Evolutionary conservation across 1,140 invertebrate genomes (phyloP).

Genomic region (Ceratitis capitata): DNA sequence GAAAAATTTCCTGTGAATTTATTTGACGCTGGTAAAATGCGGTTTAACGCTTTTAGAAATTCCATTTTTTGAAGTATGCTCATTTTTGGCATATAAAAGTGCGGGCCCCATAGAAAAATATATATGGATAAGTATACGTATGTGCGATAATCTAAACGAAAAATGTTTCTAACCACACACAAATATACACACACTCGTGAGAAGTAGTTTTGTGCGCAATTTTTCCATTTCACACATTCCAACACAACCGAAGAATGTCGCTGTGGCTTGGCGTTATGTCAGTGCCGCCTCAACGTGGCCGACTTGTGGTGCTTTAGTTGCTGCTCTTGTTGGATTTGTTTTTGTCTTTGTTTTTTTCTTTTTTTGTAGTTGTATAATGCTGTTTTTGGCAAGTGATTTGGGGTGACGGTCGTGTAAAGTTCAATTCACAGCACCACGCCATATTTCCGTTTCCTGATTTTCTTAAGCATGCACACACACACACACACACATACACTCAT

Average conservation of each 20-base stretch:
- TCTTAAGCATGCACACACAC: slow-evolving; percentile 45
- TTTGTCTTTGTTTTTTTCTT: background rate
- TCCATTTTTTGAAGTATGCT: background rate
- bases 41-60: slow-evolving; percentile 32
- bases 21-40: background rate
- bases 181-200: background rate
- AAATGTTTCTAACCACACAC: slow-evolving; percentile 8
- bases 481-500: background rate
- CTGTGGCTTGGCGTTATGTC: background rate
- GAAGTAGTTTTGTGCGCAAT: background rate
- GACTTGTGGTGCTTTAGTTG: background rate
- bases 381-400: slow-evolving; percentile 37
- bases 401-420: slow-evolving; percentile 50
- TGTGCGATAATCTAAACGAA: background rate
- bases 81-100: background rate
- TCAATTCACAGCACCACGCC: slow-evolving; percentile 56
- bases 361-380: too few species aligned
- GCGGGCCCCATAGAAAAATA: background rate
- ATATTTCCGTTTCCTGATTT: slow-evolving; percentile 59
- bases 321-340: background rate
- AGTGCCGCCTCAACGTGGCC: slow-evolving; percentile 10
- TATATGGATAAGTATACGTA: too few species aligned
- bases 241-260: background rate
- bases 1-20: slow-evolving; percentile 1
- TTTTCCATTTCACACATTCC: slow-evolving; percentile 1